A percentile compares a stretch with the other conserved stretches of the same genome.
Evolutionary conservation across 2,113 vertebrate genomes (phyloP).

Genomic region (Noctilio leporinus): DNA sequence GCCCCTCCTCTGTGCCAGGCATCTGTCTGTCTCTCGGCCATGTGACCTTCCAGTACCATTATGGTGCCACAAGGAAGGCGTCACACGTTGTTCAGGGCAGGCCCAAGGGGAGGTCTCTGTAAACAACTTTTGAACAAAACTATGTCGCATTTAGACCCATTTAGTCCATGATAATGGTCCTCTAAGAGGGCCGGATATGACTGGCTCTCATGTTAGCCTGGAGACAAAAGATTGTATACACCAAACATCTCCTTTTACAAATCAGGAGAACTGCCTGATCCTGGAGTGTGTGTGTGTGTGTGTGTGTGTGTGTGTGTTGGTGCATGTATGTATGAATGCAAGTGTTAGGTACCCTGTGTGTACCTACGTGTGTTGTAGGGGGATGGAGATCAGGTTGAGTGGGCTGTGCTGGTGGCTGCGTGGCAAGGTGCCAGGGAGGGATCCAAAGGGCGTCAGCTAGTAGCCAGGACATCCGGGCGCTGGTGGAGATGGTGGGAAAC

Average conservation of each 20-base stretch:
- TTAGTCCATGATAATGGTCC: background rate
- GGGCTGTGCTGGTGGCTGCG: background rate
- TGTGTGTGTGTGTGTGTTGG: background rate
- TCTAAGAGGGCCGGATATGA: background rate
- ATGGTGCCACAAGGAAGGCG: fast-evolving
- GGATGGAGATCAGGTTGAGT: too few relatives aligned
- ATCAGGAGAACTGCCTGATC: background rate
- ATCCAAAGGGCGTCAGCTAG: background rate
- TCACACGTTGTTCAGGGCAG: fast-evolving
- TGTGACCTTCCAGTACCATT: fast-evolving
- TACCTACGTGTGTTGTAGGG: too few relatives aligned
- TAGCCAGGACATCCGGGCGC: fast-evolving
- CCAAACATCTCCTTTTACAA: background rate
- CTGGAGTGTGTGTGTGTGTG: background rate
- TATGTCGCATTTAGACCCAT: background rate
- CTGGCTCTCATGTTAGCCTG: background rate
- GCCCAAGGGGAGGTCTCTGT: background rate
- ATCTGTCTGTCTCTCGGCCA: fast-evolving
- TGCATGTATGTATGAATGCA: fast-evolving
- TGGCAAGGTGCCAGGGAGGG: background rate
- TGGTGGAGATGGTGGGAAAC: background rate
- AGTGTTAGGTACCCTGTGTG: background rate
- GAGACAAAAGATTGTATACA: background rate
- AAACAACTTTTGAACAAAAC: background rate
- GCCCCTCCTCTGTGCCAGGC: background rate